These are phyloP conservation scores for Drosophila arawakana DNA, from an alignment of 1,140 invertebrate species.

Conservation along the genomic window DNA sequence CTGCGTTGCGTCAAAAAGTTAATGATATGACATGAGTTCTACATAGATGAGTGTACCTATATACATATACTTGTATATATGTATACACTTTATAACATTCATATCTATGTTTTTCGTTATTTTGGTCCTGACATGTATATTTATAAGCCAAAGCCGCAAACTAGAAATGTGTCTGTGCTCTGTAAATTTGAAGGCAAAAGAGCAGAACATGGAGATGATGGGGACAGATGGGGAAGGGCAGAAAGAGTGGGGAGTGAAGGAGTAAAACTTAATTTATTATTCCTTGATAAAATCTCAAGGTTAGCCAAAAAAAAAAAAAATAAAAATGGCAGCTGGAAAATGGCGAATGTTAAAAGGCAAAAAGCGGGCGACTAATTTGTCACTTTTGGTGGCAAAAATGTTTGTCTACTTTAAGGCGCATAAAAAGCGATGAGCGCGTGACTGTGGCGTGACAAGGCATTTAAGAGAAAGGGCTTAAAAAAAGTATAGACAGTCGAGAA, in stretches of 20 bases:
- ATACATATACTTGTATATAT: neutral
- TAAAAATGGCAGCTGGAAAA: slow-evolving; percentile 24
- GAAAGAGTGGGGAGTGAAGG: neutral
- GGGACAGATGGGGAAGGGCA: neutral
- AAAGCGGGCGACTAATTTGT: slow-evolving; percentile 36
- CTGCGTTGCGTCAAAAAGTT: slow-evolving; percentile 25
- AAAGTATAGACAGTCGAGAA: too few relatives aligned
- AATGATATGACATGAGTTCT: slow-evolving; percentile 37
- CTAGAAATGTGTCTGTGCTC: slow-evolving; percentile 16
- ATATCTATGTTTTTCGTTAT: slow-evolving; percentile 22
- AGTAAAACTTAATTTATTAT: slow-evolving; percentile 50
- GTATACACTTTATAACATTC: slow-evolving; percentile 1
- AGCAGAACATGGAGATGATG: too few relatives aligned
- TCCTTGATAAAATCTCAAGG: slow-evolving; percentile 43
- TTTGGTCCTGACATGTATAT: slow-evolving; percentile 33
- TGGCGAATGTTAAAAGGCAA: slow-evolving; percentile 18
- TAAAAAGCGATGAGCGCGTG: slow-evolving; percentile 13
- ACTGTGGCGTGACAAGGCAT: too few relatives aligned
- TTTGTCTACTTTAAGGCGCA: slow-evolving; percentile 32
- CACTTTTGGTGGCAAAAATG: slow-evolving; percentile 39
- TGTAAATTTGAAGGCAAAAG: neutral
- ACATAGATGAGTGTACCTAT: slow-evolving; percentile 11
- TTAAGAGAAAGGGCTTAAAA: too few relatives aligned
- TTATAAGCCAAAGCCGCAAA: slow-evolving; percentile 37
- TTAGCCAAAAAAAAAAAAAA: slow-evolving; percentile 11